These are phyloP conservation scores for Netta rufina DNA, from an alignment of 2,797 vertebrate species.

Conservation along the genomic window DNA sequence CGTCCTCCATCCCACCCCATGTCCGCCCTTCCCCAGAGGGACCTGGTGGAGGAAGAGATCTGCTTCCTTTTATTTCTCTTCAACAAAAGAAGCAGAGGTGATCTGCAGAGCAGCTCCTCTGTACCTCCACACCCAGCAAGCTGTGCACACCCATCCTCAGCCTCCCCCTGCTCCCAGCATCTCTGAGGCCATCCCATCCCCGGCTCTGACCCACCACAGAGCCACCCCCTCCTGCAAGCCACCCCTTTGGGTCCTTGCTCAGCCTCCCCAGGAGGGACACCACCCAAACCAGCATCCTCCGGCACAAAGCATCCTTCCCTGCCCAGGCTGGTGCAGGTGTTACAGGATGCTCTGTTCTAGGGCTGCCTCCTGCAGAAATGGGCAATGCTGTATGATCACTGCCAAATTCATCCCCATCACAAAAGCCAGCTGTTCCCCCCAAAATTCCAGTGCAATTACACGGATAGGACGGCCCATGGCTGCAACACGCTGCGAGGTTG, in stretches of 20 bases:
- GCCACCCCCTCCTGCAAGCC: not conserved
- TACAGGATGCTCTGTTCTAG: not conserved
- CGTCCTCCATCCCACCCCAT: not conserved
- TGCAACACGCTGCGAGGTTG: no score
- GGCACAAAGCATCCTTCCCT: not conserved
- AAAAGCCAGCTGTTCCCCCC: not conserved
- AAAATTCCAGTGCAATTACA: not conserved
- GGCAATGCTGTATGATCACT: not conserved
- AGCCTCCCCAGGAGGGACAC: not conserved
- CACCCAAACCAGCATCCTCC: not conserved
- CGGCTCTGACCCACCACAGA: not conserved
- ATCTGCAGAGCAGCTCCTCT: not conserved
- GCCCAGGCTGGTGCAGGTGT: not conserved
- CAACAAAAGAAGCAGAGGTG: not conserved
- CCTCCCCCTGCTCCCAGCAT: not conserved
- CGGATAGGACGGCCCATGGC: not conserved
- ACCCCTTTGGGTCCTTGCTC: not conserved
- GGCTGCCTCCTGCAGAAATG: not conserved
- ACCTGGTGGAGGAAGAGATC: not conserved
- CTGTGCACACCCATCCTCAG: not conserved
- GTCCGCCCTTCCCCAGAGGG: not conserved
- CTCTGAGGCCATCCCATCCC: not conserved
- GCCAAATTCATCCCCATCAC: not conserved
- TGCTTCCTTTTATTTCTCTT: not conserved
- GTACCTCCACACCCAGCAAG: not conserved